Conservation (phyloP, 1,140 invertebrate species). For the Brachystomella parvula region DNA sequence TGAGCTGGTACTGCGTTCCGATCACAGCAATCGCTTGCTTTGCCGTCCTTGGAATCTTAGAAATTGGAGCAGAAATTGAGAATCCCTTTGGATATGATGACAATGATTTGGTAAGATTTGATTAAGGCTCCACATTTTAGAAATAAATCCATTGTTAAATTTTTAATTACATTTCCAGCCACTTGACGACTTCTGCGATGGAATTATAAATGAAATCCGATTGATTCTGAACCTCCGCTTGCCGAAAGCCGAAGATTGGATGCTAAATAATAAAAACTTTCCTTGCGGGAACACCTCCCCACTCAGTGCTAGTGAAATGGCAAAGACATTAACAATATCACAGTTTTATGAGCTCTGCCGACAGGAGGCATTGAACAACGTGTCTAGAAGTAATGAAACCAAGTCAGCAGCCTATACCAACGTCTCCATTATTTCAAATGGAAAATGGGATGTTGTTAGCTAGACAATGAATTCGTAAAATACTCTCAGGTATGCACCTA, state of each 20-base stretch:
- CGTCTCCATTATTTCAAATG: no score
- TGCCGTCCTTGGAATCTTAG: constrained; percentile 20
- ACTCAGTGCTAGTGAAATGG: background rate
- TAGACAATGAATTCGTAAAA: no score
- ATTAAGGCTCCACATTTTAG: no score
- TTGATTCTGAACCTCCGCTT: background rate
- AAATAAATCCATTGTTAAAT: background rate
- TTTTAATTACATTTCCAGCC: background rate
- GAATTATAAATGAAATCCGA: background rate
- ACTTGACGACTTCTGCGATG: background rate
- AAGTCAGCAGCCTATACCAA: no score
- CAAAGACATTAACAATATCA: background rate
- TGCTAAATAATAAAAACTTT: background rate
- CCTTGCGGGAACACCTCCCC: background rate
- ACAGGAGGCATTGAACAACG: no score
- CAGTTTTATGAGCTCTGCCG: background rate
- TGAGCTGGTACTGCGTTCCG: constrained; percentile 11
- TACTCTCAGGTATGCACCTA: no score
- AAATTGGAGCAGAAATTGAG: constrained; percentile 26
- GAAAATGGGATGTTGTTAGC: no score
- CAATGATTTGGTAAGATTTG: constrained; percentile 28
- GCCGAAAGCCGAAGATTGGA: background rate
- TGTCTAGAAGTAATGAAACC: no score
- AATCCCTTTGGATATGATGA: constrained; percentile 27
- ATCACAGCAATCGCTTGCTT: constrained; percentile 16